Evolutionary conservation across 2,113 vertebrate species (phyloP), one percentile per base, ranked within the genome.

Genomic region (Coptodon bakossiorum): DNA sequence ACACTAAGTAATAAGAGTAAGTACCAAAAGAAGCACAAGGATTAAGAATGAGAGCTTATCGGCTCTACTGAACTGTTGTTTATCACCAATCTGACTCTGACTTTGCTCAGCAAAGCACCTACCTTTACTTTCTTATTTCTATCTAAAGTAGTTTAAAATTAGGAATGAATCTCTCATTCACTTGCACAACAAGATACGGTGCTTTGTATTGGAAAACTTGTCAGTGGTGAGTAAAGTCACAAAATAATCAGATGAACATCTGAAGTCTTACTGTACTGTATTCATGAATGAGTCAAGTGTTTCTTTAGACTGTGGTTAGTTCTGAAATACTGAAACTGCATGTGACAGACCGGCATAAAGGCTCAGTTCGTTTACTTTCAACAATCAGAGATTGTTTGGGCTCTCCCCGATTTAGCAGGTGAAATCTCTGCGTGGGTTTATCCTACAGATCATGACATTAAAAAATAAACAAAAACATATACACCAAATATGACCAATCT

Each of bases 221-320:
- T 89, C 82, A 81, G 59, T 11, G 36, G 24, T 76, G 45, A 83
- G 54, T 78, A 53, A 81, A 48, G 73, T 84, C 50, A 81, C 11
- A 80, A 63, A 31, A 66, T 80, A 84, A 88, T 78, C 68, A 38
- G 61, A 86, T 19, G n/a, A 89, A 81, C 40, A 84, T 90, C 31
- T 90, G 13, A 92, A 79, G 80, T 80, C 81, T 91, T 88, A 68
- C 5, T 83, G 83, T 86, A 84, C 45, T 82, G 86, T 13, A 56
- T 31, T 78, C 38, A 79, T 40, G 43, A 78, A 36, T 27, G 9
- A 36, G 27, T 56, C 48, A 13, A 82, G 50, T 29, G 76, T 24
- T 86, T 84, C 63, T 83, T 81, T 57, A 82, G 80, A 24, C 29
- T 90, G 86, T 73, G 87, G 54, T 85, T 68, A 61, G 66, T 88